Percentiles rank a stretch among this genome's conserved stretches.
These are phyloP conservation scores for Lineus longissimus DNA, from an alignment of 1,140 invertebrate species.

Conservation along the genomic window DNA sequence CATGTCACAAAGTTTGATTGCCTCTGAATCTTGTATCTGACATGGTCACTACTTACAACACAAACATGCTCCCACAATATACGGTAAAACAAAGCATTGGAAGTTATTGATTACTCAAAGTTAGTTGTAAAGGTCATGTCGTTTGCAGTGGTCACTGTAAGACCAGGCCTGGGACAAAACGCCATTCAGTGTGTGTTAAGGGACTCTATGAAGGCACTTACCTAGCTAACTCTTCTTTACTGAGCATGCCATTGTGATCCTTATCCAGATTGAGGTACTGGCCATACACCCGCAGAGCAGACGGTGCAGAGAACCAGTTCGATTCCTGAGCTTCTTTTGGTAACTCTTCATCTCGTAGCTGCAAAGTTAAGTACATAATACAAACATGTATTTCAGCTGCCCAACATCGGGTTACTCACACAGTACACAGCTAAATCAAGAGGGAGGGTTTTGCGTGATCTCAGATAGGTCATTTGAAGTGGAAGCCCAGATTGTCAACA, in stretches of 20 bases:
- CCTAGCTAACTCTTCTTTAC: conserved; percentile 73
- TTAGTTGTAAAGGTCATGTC: no score
- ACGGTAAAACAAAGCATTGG: no score
- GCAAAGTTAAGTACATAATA: conserved; percentile 23
- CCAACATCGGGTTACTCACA: conserved; percentile 13
- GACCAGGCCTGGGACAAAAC: not conserved
- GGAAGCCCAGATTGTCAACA: no score
- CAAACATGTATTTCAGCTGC: conserved; percentile 1
- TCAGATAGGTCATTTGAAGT: no score
- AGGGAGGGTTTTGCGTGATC: no score
- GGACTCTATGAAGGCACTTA: conserved; percentile 44
- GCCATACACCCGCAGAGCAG: conserved; percentile 83
- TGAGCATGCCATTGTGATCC: conserved; percentile 94
- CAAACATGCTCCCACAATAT: no score
- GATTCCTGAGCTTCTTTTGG: conserved; percentile 77
- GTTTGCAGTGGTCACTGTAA: conserved; percentile 8
- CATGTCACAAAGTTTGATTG: no score
- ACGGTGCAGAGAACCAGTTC: conserved; percentile 93
- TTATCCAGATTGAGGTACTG: conserved; percentile 90
- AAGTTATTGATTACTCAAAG: no score
- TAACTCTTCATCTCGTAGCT: conserved; percentile 80
- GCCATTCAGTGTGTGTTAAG: not conserved
- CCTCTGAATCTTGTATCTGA: no score
- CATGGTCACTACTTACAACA: no score
- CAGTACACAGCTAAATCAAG: no score